phyloP scores from a whole-genome alignment of 2,888 invertebrate genomes.

The Caenorhabditis becei region DNA sequence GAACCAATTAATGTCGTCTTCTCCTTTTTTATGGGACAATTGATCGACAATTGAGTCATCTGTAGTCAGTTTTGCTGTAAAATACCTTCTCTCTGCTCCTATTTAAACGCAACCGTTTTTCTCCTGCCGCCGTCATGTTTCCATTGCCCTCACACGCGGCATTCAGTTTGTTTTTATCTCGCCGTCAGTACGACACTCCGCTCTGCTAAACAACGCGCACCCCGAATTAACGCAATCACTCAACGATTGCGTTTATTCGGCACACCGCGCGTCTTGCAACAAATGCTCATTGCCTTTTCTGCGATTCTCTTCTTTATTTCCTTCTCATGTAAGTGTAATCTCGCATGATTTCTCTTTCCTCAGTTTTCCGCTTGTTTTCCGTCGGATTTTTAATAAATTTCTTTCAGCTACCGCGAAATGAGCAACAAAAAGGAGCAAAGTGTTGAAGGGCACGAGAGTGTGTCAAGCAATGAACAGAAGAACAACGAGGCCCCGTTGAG shows the following conservation, averaged over 20 bases:
- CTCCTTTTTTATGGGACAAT: not conserved
- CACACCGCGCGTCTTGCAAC: slow-evolving; percentile 11
- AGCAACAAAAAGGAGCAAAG: slow-evolving; percentile 19
- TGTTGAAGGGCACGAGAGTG: not conserved
- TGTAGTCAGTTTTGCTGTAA: not conserved
- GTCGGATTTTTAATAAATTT: not conserved
- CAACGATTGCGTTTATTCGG: not conserved
- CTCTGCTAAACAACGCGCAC: slow-evolving; percentile 26
- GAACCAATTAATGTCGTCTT: not conserved
- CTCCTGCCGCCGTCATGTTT: slow-evolving; percentile 5
- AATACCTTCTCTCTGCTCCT: not conserved
- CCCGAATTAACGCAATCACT: not conserved
- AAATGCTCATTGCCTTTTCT: slow-evolving; percentile 47
- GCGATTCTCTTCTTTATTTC: slow-evolving; percentile 27
- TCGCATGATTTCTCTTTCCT: slow-evolving; percentile 21
- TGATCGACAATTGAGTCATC: not conserved
- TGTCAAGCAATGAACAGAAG: not conserved
- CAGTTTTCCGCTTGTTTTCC: slow-evolving; percentile 6
- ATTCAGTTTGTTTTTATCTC: slow-evolving; percentile 8
- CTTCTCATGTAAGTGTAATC: slow-evolving; percentile 38
- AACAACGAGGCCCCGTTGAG: slow-evolving; percentile 20
- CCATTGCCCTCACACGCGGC: slow-evolving; percentile 29
- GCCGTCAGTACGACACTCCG: slow-evolving; percentile 32
- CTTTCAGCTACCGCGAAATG: slow-evolving; percentile 39
- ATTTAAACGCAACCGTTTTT: not conserved